Evolutionary conservation across 2,888 invertebrate genomes (phyloP).

Genomic region (Dryobotodes eremita): DNA sequence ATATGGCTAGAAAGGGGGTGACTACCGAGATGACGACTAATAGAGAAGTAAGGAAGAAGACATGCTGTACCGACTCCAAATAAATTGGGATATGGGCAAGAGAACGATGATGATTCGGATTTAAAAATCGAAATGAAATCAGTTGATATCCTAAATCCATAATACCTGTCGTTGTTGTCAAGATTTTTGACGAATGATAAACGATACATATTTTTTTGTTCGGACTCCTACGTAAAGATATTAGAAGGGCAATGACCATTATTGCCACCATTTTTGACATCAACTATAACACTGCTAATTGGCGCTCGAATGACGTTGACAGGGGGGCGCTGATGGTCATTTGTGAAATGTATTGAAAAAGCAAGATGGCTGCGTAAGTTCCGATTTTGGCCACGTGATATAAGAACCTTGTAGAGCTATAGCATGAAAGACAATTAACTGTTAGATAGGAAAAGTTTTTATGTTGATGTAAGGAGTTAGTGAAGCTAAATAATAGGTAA

Average conservation of each 20-base stretch:
- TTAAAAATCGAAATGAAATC: not conserved
- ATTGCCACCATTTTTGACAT: not conserved
- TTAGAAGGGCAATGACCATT: not conserved
- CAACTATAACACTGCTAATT: not conserved
- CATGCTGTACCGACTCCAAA: not conserved
- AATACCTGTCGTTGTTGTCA: not conserved
- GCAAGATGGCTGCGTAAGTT: not conserved
- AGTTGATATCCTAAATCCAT: not conserved
- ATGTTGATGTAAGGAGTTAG: constrained; percentile 19
- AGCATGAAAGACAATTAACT: constrained; percentile 22
- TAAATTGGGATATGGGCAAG: not conserved
- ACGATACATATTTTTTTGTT: no score
- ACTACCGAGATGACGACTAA: not conserved
- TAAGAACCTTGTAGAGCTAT: not conserved
- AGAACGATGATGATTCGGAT: not conserved
- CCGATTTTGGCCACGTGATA: not conserved
- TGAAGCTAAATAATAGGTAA: not conserved
- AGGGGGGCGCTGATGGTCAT: not conserved
- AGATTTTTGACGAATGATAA: not conserved
- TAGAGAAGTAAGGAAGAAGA: not conserved
- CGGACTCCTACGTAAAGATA: not conserved
- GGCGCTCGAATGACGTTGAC: not conserved
- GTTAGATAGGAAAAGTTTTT: constrained; percentile 21
- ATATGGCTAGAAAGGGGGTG: not conserved
- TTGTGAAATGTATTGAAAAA: not conserved